Percentiles rank a stretch among this genome's conserved stretches.
Evolutionary conservation across 1,140 invertebrate genomes (phyloP).

Genomic region (Rhopalosiphum padi): DNA sequence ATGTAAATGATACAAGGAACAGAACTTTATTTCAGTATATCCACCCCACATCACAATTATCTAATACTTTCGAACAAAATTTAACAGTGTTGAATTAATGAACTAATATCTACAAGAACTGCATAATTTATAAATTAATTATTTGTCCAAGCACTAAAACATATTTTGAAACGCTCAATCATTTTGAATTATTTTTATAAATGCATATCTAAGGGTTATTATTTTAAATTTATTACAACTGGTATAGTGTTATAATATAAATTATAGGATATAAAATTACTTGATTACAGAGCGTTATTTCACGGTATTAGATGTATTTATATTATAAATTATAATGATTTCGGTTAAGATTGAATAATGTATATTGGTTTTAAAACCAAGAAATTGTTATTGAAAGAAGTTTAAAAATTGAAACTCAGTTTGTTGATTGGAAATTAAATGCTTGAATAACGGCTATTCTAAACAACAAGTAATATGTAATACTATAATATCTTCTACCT

Average conservation of each 20-base stretch:
- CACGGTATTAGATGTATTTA: background rate
- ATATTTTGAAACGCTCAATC: background rate
- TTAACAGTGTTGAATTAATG: background rate
- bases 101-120: background rate
- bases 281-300: background rate
- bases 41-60: background rate
- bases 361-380: too few relatives aligned
- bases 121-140: background rate
- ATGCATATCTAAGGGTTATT: background rate
- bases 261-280: too few relatives aligned
- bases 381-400: background rate
- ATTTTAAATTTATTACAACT: background rate
- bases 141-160: too few relatives aligned
- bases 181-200: background rate
- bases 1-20: background rate
- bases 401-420: background rate
- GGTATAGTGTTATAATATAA: too few relatives aligned
- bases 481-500: background rate
- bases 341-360: background rate
- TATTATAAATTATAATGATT: background rate
- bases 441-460: background rate
- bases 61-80: background rate
- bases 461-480: background rate
- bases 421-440: background rate
- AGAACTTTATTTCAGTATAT: background rate